Evolutionary conservation across 2,113 vertebrate genomes (phyloP).

Genomic region (Leucosticte australis): DNA sequence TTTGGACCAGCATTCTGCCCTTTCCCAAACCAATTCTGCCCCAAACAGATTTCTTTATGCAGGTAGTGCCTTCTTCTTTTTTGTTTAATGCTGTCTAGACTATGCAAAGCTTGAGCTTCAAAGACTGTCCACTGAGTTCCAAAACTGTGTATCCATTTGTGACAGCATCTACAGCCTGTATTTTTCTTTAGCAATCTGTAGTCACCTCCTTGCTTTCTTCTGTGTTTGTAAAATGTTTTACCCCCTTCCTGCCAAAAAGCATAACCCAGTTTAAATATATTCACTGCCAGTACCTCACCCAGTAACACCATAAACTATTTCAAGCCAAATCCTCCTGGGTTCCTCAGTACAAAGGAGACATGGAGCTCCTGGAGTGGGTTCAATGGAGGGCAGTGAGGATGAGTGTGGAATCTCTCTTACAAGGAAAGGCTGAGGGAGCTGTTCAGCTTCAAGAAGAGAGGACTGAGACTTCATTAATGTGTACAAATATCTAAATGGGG

Average conservation of each 20-base stretch:
- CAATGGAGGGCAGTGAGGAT: background rate
- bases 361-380: background rate
- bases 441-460: background rate
- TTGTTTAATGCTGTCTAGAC: background rate
- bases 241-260: no score
- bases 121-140: background rate
- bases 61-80: background rate
- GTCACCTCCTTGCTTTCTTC: background rate
- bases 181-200: background rate
- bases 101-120: fast-evolving
- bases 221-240: background rate
- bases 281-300: background rate
- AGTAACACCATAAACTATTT: fast-evolving
- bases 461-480: background rate
- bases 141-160: background rate
- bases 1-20: background rate
- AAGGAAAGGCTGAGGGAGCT: background rate
- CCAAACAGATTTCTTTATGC: background rate
- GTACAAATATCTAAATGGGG: background rate
- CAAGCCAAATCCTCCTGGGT: background rate
- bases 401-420: background rate
- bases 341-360: background rate
- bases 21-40: background rate
- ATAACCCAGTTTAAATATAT: background rate
- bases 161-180: background rate